Evolutionary conservation across 2,888 invertebrate genomes (phyloP).

Genomic region (Eilema griseolum): DNA sequence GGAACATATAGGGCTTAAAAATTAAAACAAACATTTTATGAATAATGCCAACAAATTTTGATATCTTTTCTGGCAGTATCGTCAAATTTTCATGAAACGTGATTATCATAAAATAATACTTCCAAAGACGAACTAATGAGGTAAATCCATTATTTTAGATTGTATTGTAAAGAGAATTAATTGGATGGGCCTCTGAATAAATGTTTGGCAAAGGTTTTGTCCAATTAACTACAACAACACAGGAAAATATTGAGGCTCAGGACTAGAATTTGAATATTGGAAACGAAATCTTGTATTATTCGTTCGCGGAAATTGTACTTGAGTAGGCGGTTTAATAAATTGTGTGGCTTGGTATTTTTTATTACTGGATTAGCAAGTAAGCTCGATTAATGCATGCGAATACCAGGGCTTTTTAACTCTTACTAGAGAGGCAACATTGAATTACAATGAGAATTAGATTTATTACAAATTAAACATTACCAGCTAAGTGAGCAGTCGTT

Average conservation of each 20-base stretch:
- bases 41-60: neutral
- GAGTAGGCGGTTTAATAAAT: conserved; percentile 7
- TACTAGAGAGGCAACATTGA: too few species aligned
- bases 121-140: conserved; percentile 12
- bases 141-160: conserved; percentile 18
- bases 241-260: conserved; percentile 31
- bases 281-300: conserved; percentile 35
- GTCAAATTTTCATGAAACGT: neutral
- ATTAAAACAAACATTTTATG: neutral
- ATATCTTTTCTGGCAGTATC: neutral
- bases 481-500: too few species aligned
- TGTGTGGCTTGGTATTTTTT: neutral
- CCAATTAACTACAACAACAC: conserved; percentile 50
- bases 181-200: conserved; percentile 39
- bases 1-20: neutral
- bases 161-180: conserved; percentile 42
- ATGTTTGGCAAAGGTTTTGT: conserved; percentile 32
- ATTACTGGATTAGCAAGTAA: neutral
- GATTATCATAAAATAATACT: conserved; percentile 14
- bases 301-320: conserved; percentile 19
- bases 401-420: too few species aligned
- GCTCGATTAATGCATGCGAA: too few species aligned
- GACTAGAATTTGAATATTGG: conserved; percentile 42
- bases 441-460: too few species aligned
- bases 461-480: too few species aligned